Evolutionary conservation across 2,797 vertebrate species (phyloP), one percentile per base, ranked within the genome.

Genomic region (Schizothorax lantsangensis): DNA sequence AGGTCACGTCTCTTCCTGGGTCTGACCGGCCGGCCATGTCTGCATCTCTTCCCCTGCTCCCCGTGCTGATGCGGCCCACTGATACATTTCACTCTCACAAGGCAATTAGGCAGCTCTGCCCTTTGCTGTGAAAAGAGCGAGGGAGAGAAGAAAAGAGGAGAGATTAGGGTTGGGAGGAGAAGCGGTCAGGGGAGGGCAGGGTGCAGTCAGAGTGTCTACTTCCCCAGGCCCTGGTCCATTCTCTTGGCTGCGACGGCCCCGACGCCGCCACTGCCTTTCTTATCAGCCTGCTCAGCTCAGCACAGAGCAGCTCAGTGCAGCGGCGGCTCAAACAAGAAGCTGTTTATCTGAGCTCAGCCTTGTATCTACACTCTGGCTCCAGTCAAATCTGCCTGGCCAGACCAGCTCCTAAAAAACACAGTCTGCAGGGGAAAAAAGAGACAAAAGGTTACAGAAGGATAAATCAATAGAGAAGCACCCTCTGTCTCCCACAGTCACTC

Each of bases 201-300:
- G 93, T 90, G 93, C 91, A 96, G 98, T 95, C 97, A 95, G 95
- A 91, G 93, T 95, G 97, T 98, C 97, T 97, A 96, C 95, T 95
- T 96, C 97, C 96, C 91, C 92, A 88, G 94, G 95, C 94, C 95
- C 95, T 92, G 94, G 84, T 90, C 86, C 71, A 86, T 89, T 91
- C 96, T 95, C 93, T 92, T 92, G 95, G 96, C 96, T 95, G 94
- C 96, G 94, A 94, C 93, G 94, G 91, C 92, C 93, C 91, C 94
- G 91, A 90, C 92, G 91, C 93, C 93, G 96, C 96, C 95, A 93
- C 93, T 91, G 85, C 90, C 89, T 71, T 92, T 93, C 95, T 96
- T 97, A 97, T 97, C 97, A 96, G 95, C 95, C 96, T 94, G 88
- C 95, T 95, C 95, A 95, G 96, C 94, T 95, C 95, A 93, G 91